Base-by-base conservation (phyloP, 2,888 invertebrate species). In the Ligdia adustata region DNA sequence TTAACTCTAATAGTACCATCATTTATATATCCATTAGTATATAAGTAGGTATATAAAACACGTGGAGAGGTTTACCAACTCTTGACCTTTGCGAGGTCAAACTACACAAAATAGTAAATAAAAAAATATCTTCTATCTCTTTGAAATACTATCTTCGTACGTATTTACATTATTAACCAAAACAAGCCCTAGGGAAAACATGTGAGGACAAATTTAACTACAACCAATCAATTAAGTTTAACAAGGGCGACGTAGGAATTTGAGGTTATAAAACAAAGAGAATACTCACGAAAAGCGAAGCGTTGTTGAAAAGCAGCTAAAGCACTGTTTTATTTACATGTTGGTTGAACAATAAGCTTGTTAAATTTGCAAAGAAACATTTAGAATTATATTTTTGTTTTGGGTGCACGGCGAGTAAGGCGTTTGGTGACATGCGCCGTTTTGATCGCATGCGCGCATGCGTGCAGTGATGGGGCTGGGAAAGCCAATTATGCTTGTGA, bases 401-500 rank as follows among this genome's bases (percentile, higher is more conserved):
- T 72, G 64, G 64, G 57, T 51, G 67, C 60, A 64, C 69, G 66
- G 64, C 66, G 69, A 68, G 72, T 57, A 57, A 63, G 59, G 60
- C 59, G 61, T 53, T 49, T 43, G 48, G 50, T 64, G 78, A 64
- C 85, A 83, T 82, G 85, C 86, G 85, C 85, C 73, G 58, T 52
- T 7, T n/a, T n/a, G n/a, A n/a, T n/a, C n/a, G n/a, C n/a, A n/a
- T 33, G 39, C 31, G 66, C 80, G 61, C 83, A 73, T 85, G 86
- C 86, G 86, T 66, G 41, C 27, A 70, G 29, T 2, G 2, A 4
- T 15, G 6, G 4, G 27, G 6, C 37, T 32, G 20, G 54, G 55
- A 60, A 68, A 67, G 69, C 70, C 76, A 82, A 87, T 84, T 79
- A 83, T 75, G 77, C 66, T 71, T 66, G 68, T 72, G 72, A 78